Conservation (phyloP, 2,113 vertebrate species). For the Osmerus mordax region DNA sequence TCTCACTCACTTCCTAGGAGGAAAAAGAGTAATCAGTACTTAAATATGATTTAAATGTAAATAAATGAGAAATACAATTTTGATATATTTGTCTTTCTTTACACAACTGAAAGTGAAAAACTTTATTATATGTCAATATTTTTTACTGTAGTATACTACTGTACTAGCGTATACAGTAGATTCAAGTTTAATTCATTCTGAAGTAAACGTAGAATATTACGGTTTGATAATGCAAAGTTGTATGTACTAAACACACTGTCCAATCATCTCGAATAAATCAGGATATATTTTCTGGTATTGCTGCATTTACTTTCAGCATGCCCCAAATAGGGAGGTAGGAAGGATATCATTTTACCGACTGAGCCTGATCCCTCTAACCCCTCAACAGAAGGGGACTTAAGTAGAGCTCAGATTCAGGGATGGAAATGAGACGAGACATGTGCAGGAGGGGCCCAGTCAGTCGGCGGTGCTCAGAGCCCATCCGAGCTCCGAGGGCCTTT, state of each 20-base stretch:
- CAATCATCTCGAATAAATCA: no score
- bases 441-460: constrained; percentile 18
- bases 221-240: neutral
- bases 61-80: no score
- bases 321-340: neutral
- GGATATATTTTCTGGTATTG: no score
- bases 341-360: neutral
- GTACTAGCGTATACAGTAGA: neutral
- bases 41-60: no score
- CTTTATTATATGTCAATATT: no score
- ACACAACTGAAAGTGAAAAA: no score
- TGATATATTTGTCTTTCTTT: no score
- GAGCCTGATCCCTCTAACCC: neutral
- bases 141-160: no score
- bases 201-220: neutral
- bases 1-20: no score
- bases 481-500: constrained; percentile 13
- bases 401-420: constrained; percentile 19
- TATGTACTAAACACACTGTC: neutral
- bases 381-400: constrained; percentile 10
- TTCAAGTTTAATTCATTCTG: neutral
- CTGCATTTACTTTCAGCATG: neutral
- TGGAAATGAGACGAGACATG: constrained; percentile 32
- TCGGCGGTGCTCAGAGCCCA: constrained; percentile 27
- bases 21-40: no score